phyloP scores from a whole-genome alignment of 2,888 invertebrate genomes.

The Eupithecia dodoneata region DNA sequence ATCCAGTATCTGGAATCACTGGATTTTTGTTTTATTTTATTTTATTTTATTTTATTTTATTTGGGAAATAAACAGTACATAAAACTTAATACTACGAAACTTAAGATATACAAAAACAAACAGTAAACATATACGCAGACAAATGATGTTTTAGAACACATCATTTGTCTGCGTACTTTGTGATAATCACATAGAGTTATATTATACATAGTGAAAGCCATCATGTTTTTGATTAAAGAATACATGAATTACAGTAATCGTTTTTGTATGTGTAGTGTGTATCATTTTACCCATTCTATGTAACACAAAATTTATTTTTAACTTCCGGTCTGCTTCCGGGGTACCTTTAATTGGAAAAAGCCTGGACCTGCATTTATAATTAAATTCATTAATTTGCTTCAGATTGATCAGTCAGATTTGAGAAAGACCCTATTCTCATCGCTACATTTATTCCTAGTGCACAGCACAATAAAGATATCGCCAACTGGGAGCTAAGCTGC shows the following conservation, averaged over 20 bases:
- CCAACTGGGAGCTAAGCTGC: conserved; percentile 7
- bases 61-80: too few relatives aligned
- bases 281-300: background rate
- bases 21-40: too few relatives aligned
- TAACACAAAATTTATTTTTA: background rate
- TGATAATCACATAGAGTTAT: too few relatives aligned
- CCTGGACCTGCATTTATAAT: background rate
- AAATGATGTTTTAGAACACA: background rate
- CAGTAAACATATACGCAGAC: too few relatives aligned
- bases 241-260: too few relatives aligned
- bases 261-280: background rate
- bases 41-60: too few relatives aligned
- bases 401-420: background rate
- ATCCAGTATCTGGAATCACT: background rate
- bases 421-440: background rate
- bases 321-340: background rate
- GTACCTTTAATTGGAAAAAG: background rate
- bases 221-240: too few relatives aligned
- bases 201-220: too few relatives aligned
- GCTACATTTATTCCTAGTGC: background rate
- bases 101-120: too few relatives aligned
- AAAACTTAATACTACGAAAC: too few relatives aligned
- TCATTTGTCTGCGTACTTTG: background rate
- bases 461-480: background rate
- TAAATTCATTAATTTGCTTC: background rate